These are phyloP conservation scores for Perizoma flavofasciatum DNA, from an alignment of 2,888 invertebrate species.

Conservation along the genomic window DNA sequence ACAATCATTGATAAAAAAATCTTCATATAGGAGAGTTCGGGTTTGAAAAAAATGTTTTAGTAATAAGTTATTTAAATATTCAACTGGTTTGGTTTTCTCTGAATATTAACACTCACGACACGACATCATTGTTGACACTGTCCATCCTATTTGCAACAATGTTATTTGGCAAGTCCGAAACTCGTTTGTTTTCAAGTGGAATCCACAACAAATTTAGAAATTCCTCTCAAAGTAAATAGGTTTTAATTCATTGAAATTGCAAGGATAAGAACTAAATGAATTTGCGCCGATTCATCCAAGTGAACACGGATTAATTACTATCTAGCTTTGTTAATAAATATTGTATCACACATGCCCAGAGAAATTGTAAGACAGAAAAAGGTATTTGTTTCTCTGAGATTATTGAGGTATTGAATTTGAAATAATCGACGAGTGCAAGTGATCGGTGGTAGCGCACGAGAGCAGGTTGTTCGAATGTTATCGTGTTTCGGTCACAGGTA, in stretches of 20 bases:
- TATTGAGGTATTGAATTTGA: constrained; percentile 2
- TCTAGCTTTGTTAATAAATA: no score
- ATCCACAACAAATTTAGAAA: constrained; percentile 12
- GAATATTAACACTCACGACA: not conserved
- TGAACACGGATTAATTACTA: no score
- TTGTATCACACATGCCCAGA: no score
- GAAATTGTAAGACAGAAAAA: no score
- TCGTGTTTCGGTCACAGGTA: constrained; percentile 35
- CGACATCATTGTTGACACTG: not conserved
- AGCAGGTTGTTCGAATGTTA: constrained; percentile 17
- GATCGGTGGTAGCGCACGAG: constrained; percentile 23
- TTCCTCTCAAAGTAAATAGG: not conserved
- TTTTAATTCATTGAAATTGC: no score
- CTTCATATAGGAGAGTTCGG: no score
- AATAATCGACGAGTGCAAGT: constrained; percentile 24
- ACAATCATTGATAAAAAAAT: no score
- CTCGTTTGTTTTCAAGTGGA: constrained; percentile 4
- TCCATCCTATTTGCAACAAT: not conserved
- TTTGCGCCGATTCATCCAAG: no score
- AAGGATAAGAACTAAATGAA: no score
- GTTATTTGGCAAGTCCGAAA: constrained; percentile 11
- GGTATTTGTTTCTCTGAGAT: not conserved
- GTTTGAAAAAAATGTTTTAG: no score
- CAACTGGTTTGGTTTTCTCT: constrained; percentile 1
- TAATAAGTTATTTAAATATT: no score